Base-by-base conservation (phyloP, 2,113 vertebrate species). In the Synchiropus splendidus region DNA sequence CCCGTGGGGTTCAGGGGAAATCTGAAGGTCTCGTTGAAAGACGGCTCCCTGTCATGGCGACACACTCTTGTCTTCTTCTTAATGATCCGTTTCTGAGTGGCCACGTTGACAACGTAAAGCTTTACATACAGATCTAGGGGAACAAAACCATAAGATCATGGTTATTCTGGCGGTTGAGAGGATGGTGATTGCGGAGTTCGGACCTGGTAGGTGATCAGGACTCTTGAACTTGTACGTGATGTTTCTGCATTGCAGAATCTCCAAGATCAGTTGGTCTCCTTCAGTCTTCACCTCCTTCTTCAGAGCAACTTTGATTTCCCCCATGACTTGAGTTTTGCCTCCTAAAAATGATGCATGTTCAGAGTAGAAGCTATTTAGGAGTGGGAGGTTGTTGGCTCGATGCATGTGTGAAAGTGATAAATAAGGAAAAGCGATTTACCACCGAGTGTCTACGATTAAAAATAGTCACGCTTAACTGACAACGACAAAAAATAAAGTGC, bases 171-270 rank as follows among this genome's bases (percentile, higher is more conserved):
- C 10, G 12, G 46, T 13, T 13, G 10, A 48, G 12, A 43, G 21
- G 4, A 8, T 27, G 8, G 8, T 5, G 4, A 27, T 1, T 18
- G 2, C 5, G 1, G 12, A 45, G 9, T 46, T 8, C 58, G 12
- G 83, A 97, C 94, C 95, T 90, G 95, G 95, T 41, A 99, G 87
- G 67, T 99, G 94, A 79, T 99, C 95, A 12, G 95, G 92, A 70
- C 93, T 96, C 83, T 99, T 99, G 83, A 99, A 99, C 74, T 98
- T 99, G 79, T 97, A 98, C 45, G 95, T 99, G 60, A 99, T 99
- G 75, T 99, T 99, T 77, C 95, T 90, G 79, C 95, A 99, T 37
- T 99, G 95, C 58, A 99, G 90, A 36, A 98, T 89, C 82, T 99
- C 95, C 70, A 99, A 89, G 41, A 93, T 89, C 50, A 99, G 79